Base-by-base conservation (phyloP, 2,113 vertebrate genomes). In the Heterochromis multidens region DNA sequence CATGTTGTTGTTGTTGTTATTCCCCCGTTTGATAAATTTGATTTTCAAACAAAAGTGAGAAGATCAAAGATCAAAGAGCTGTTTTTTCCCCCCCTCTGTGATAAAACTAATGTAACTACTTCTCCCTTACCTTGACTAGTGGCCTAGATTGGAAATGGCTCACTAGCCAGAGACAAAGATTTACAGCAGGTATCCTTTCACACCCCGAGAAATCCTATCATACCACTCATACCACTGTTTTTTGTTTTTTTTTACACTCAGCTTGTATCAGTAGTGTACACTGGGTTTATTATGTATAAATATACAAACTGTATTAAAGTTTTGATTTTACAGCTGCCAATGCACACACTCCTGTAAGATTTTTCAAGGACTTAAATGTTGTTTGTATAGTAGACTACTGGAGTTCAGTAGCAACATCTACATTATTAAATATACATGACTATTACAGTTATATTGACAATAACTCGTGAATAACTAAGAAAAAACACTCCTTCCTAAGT, bases 31-130 rank as follows among this genome's bases (percentile, higher is more conserved):
- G 92, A 95, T 95, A 87, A 95, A 94, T 95, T 96, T 95, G 94
- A 96, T 96, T 96, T 96, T 93, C 95, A 96, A 96, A 96, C 94
- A 96, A 96, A 96, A 95, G 93, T 94, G 93, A 92, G 94, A 94
- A 92, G 95, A 96, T 96, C 95, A 96, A 94, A 95, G 96, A 96
- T 96, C 95, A 95, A 92, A 93, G 90, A 88, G 87, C 88, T 89
- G 81, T 63, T 91, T 88, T 89, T 77, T 57, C 84, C 83, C 49
- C 77, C 6, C 79, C 84, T 82, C 79, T 91, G 89, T 93, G 89
- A 92, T 92, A 89, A 92, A 94, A 89, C 91, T 92, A 81, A 81
- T 80, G 79, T 85, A 93, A 90, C 87, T 92, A 91, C 90, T 83
- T 90, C 80, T 85, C 83, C 81, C 57, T 95, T 82, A 95, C 94